Evolutionary conservation across 2,888 invertebrate species (phyloP), one percentile per base, ranked within the genome.

Genomic region (Incurvaria masculella): DNA sequence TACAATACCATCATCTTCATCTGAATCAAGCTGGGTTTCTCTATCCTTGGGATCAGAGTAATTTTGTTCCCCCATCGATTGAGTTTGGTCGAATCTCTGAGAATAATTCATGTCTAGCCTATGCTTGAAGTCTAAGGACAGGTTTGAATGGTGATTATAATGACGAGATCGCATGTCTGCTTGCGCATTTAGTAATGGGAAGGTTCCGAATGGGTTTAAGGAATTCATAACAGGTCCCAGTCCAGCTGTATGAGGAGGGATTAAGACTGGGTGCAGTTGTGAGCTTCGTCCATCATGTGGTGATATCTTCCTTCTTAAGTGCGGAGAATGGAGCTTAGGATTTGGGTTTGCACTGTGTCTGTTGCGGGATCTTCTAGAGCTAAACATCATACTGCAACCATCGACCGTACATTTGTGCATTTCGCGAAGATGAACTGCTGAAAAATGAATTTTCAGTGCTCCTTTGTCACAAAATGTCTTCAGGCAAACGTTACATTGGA

Each of bases 401-500:
- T 94, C 94, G 1, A 99, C 97, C 0, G 98, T 97, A 67, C 99
- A 99, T 72, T 95, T 95, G 72, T 99, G 99, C 98, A 99, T 99
- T 79, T 99, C 99, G 39, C 97, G 86, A 51, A 98, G 75, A 67
- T 99, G 99, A 10, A 99, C 99, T 0, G 99, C 99, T 45, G 97
- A 97, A 66, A 97, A 98, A 69, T 99, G 99, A 6, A 99, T 99
- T 76, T 99, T 99, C 20, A 99, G 81, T 1, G 99, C 99, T 52
- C 98, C 99, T 79, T 99, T 99, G 80, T 99, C 99, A 81, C 99
- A 99, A 78, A 99, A 99, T 16, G 98, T 98, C 78, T 99, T 99
- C 52, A 97, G 79, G 67, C 99, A 99, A 40, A 97, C 96, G 61
- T 97, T 95, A 72, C 99, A 99, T 67, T 97, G 94, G 2, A 98